Conservation (phyloP, 2,113 vertebrate species). For the Caranx melampygus region DNA sequence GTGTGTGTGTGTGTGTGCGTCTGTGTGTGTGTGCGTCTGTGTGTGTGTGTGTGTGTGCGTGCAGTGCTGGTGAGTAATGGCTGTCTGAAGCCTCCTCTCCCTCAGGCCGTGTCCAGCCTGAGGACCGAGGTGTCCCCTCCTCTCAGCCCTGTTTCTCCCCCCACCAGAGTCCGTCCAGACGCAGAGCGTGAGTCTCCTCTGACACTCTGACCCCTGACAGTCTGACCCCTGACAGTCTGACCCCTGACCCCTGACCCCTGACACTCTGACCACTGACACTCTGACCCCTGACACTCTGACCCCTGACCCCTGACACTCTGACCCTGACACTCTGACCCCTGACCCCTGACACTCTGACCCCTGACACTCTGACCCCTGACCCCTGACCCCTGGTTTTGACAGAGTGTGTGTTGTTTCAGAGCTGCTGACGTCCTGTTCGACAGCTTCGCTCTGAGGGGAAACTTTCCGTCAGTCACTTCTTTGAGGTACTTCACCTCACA, state of each 20-base stretch:
- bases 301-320: too few relatives aligned
- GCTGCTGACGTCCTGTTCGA: constrained; percentile 80
- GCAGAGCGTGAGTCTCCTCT: constrained; percentile 64
- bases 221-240: too few relatives aligned
- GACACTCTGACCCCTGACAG: background rate
- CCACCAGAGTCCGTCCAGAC: constrained; percentile 66
- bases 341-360: too few relatives aligned
- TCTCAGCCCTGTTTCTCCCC: constrained; percentile 60
- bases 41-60: background rate
- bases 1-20: too few relatives aligned
- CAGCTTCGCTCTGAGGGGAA: constrained; percentile 73
- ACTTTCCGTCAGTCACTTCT: constrained; percentile 74
- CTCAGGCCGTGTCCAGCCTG: constrained; percentile 52
- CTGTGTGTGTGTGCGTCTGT: too few relatives aligned
- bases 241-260: too few relatives aligned
- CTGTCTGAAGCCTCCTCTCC: constrained; percentile 58
- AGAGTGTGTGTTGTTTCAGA: constrained; percentile 46
- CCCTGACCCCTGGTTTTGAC: too few relatives aligned
- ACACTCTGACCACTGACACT: too few relatives aligned
- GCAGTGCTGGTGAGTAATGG: constrained; percentile 58
- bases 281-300: too few relatives aligned
- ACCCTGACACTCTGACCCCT: too few relatives aligned
- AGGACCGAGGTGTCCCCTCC: constrained; percentile 34
- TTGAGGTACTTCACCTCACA: constrained; percentile 71
- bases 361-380: too few relatives aligned